Percentiles rank a stretch among this genome's conserved stretches.
phyloP scores from a whole-genome alignment of 2,888 invertebrate species.

The Drosophila pseudotalamancana region DNA sequence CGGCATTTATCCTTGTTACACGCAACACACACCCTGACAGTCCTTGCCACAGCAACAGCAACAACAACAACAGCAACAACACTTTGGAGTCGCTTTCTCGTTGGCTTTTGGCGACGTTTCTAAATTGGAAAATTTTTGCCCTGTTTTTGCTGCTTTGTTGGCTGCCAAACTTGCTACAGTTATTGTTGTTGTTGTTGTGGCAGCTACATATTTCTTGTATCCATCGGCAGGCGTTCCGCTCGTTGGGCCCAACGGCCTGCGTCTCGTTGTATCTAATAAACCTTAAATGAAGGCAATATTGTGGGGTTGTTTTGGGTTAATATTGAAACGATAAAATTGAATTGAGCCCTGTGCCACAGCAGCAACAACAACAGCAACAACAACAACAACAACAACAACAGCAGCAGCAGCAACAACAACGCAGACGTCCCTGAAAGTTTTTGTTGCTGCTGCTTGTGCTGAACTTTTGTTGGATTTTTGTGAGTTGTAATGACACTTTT shows the following conservation, averaged over 20 bases:
- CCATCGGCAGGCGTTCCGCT: constrained; percentile 65
- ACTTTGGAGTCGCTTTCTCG: constrained; percentile 34
- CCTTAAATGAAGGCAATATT: constrained; percentile 83
- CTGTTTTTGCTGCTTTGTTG: constrained; percentile 27
- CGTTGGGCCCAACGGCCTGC: constrained; percentile 37
- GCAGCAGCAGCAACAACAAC: too few species aligned
- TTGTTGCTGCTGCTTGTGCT: constrained; percentile 7
- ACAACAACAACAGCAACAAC: constrained; percentile 7
- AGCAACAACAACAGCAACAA: constrained; percentile 22
- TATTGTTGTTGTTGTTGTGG: constrained; percentile 40
- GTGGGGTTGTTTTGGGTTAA: constrained; percentile 83
- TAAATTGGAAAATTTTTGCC: constrained; percentile 81
- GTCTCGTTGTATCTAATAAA: constrained; percentile 80
- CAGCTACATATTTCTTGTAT: constrained; percentile 63
- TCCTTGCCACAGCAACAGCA: background rate
- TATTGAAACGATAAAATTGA: constrained; percentile 82
- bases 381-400: constrained; percentile 13
- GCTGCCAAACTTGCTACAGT: background rate
- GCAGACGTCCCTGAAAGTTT: constrained; percentile 73
- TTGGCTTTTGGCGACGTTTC: constrained; percentile 74
- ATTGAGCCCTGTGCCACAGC: constrained; percentile 73
- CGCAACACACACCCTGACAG: constrained; percentile 7
- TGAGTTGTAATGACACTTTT: constrained; percentile 80
- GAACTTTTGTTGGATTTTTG: constrained; percentile 58
- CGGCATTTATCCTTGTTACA: constrained; percentile 2